phyloP scores from a whole-genome alignment of 2,113 vertebrate genomes.

The Thermophis baileyi region DNA sequence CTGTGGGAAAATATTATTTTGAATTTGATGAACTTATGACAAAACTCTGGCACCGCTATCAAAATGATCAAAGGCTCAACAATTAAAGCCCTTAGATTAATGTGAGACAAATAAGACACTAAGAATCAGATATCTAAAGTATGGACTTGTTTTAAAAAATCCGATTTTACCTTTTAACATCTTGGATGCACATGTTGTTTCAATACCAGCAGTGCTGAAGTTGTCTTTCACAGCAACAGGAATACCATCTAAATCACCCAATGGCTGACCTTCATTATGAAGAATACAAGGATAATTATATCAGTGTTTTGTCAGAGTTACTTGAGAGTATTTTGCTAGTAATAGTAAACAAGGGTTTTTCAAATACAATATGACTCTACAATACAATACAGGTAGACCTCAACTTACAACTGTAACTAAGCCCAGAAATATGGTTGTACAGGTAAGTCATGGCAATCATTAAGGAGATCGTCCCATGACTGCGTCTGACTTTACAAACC shows the following conservation, averaged over 20 bases:
- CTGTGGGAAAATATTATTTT: background rate
- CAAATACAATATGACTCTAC: background rate
- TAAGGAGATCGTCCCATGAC: background rate
- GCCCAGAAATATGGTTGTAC: background rate
- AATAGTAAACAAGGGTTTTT: background rate
- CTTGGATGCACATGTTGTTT: conserved; percentile 91
- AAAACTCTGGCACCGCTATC: background rate
- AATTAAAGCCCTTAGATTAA: background rate
- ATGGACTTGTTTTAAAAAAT: conserved; percentile 13
- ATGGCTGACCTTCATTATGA: conserved; percentile 72
- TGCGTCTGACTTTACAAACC: background rate
- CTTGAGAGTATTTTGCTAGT: background rate
- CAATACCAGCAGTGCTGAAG: conserved; percentile 84
- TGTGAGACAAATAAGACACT: background rate
- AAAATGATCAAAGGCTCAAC: background rate
- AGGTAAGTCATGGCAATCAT: background rate
- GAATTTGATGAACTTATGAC: background rate
- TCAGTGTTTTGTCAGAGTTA: background rate
- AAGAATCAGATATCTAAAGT: background rate
- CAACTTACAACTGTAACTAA: background rate
- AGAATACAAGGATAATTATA: conserved; percentile 14
- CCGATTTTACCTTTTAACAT: conserved; percentile 88
- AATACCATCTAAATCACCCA: conserved; percentile 88
- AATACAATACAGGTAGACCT: background rate
- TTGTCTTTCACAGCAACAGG: conserved; percentile 96